Percentiles rank a stretch among this genome's conserved stretches.
These are phyloP conservation scores for Isichthys henryi DNA, from an alignment of 2,113 vertebrate genomes.

Conservation along the genomic window DNA sequence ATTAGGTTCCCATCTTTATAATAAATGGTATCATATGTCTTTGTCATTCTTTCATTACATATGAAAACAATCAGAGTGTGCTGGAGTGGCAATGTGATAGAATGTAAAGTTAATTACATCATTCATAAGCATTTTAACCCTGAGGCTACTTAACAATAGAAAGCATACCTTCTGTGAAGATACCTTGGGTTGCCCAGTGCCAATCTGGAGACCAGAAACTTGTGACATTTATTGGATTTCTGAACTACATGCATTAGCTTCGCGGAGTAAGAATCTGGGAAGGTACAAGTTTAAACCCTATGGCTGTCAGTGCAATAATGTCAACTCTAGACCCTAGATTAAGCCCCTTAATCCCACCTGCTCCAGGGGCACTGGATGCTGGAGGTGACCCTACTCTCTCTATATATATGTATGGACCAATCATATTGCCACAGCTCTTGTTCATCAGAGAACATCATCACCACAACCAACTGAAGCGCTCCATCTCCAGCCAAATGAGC, in stretches of 20 bases:
- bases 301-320: neutral
- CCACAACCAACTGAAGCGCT: neutral
- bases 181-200: neutral
- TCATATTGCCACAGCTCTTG: neutral
- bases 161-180: neutral
- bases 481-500: neutral
- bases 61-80: neutral
- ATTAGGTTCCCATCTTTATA: neutral
- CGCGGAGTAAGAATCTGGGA: neutral
- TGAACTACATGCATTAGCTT: neutral
- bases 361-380: neutral
- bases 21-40: neutral
- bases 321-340: neutral
- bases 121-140: neutral
- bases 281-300: too few relatives aligned
- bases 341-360: neutral
- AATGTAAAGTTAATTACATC: neutral
- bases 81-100: neutral
- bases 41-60: neutral
- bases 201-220: neutral
- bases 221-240: neutral
- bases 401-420: neutral
- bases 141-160: neutral
- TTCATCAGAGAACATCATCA: neutral
- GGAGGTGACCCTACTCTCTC: neutral